Percentiles rank a stretch among this genome's conserved stretches.
phyloP scores from a whole-genome alignment of 2,797 vertebrate species.

The Aeoliscus strigatus region DNA sequence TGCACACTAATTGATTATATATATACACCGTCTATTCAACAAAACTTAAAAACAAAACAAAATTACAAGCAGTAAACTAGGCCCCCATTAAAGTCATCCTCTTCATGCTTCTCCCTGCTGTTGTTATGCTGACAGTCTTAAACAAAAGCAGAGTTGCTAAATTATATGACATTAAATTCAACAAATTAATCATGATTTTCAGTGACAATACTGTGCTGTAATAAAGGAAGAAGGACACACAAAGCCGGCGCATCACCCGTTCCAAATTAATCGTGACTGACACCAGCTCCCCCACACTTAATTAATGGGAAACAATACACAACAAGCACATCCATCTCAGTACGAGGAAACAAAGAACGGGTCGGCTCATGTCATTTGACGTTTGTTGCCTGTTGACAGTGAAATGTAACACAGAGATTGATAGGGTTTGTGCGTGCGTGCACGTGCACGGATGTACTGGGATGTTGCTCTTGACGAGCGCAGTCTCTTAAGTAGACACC shows the following conservation, averaged over 20 bases:
- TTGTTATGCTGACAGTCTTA: slow-evolving; percentile 55
- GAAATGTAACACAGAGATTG: slow-evolving; percentile 60
- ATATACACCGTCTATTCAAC: no score
- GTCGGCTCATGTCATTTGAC: slow-evolving; percentile 51
- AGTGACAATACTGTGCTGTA: slow-evolving; percentile 55
- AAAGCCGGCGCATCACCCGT: slow-evolving; percentile 53
- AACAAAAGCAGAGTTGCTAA: slow-evolving; percentile 42
- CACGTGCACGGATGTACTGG: slow-evolving; percentile 9
- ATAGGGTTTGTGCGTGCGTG: slow-evolving; percentile 35
- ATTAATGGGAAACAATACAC: slow-evolving; percentile 70
- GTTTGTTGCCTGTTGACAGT: slow-evolving; percentile 57
- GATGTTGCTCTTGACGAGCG: slow-evolving; percentile 51
- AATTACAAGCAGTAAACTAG: slow-evolving; percentile 39
- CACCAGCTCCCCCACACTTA: slow-evolving; percentile 59
- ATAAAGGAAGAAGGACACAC: slow-evolving; percentile 68
- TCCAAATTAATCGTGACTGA: slow-evolving; percentile 71
- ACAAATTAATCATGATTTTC: slow-evolving; percentile 72
- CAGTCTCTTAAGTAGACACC: slow-evolving; percentile 68
- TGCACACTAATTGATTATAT: no score
- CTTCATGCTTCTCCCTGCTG: slow-evolving; percentile 25
- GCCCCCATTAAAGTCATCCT: slow-evolving; percentile 16
- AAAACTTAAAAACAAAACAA: slow-evolving; percentile 23
- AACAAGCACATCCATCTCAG: slow-evolving; percentile 66
- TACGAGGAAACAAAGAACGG: slow-evolving; percentile 58
- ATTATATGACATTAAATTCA: slow-evolving; percentile 64